Conservation (phyloP, 2,888 invertebrate genomes). For the Piscicola geometra region DNA sequence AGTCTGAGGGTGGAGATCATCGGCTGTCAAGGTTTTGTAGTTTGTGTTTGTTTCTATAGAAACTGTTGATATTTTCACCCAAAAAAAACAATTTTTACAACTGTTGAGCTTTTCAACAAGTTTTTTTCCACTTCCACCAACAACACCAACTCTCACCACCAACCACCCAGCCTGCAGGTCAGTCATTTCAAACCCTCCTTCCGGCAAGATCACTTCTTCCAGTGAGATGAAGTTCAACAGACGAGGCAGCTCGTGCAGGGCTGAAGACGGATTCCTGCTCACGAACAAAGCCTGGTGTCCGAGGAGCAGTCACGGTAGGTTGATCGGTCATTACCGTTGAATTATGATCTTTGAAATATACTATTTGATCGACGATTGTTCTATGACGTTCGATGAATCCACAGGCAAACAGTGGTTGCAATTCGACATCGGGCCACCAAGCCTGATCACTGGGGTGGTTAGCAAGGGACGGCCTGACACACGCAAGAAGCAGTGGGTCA, state of each 20-base stretch:
- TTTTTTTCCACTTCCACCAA: too few species aligned
- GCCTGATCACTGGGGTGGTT: conserved; percentile 58
- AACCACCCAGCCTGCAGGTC: conserved; percentile 60
- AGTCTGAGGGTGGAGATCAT: conserved; percentile 59
- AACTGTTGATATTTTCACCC: too few species aligned
- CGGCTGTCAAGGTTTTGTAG: conserved; percentile 59
- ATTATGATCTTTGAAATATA: background rate
- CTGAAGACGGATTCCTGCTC: conserved; percentile 59
- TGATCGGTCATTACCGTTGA: background rate
- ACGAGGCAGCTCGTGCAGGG: conserved; percentile 56
- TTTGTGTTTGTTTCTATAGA: background rate
- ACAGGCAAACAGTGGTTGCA: conserved; percentile 60
- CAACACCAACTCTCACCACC: too few species aligned
- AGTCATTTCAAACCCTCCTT: conserved; percentile 57
- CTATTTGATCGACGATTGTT: background rate
- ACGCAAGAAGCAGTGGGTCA: conserved; percentile 58
- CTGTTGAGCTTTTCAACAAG: too few species aligned
- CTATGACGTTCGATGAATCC: background rate
- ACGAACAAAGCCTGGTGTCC: conserved; percentile 60
- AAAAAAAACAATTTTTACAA: too few species aligned
- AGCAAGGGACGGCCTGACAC: conserved; percentile 59
- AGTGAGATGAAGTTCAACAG: conserved; percentile 47
- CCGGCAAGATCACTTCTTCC: conserved; percentile 57
- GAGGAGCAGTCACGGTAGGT: conserved; percentile 47
- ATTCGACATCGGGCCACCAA: conserved; percentile 60